Percentiles rank a stretch among this genome's conserved stretches.
phyloP scores from a whole-genome alignment of 2,113 vertebrate species.

The Nothocercus julius region DNA sequence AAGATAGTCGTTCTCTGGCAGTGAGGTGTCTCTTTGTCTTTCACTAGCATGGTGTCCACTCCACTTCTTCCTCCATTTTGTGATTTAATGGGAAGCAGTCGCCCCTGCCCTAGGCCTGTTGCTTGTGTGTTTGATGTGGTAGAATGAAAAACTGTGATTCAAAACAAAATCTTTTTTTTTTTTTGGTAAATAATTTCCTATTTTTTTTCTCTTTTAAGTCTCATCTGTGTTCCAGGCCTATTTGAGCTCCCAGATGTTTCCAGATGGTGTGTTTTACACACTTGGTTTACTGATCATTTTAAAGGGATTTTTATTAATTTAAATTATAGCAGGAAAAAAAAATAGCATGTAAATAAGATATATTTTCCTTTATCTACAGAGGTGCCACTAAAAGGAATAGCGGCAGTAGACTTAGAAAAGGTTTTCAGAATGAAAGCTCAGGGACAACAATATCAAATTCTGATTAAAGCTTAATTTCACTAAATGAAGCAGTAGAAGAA shows the following conservation, averaged over 20 bases:
- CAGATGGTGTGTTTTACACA: neutral
- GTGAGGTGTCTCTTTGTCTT: neutral
- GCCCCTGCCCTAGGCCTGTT: neutral
- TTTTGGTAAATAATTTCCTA: neutral
- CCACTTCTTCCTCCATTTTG: neutral
- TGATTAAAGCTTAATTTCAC: neutral
- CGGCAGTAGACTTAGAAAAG: neutral
- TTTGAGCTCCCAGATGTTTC: neutral
- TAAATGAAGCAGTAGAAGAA: neutral
- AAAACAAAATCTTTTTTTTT: neutral
- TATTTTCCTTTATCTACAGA: neutral
- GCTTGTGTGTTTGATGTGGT: slow-evolving; percentile 40
- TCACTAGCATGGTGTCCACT: neutral
- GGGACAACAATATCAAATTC: neutral
- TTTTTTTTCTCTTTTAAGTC: neutral
- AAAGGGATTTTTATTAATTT: neutral
- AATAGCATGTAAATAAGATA: neutral
- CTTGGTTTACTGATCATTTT: neutral
- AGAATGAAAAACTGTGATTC: neutral
- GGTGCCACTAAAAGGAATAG: neutral
- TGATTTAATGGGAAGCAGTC: slow-evolving; percentile 59
- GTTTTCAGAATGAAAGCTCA: neutral
- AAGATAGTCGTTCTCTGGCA: neutral
- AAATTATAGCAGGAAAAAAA: neutral
- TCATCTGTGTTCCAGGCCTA: neutral